Percentiles rank a stretch among this genome's conserved stretches.
phyloP scores from a whole-genome alignment of 2,797 vertebrate genomes.

The Macropodus opercularis region DNA sequence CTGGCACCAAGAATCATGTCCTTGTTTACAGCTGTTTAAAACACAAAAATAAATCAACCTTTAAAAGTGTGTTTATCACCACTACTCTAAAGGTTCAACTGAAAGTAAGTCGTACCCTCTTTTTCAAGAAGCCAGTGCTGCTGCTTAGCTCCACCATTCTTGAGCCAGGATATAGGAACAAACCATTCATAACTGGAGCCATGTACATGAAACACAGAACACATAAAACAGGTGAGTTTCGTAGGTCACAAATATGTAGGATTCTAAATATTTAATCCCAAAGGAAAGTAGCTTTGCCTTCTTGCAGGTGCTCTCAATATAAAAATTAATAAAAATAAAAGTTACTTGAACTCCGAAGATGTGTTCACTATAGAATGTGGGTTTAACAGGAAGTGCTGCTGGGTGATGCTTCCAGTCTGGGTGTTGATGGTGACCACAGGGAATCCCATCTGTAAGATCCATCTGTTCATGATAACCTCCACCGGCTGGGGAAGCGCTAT shows the following conservation, averaged over 20 bases:
- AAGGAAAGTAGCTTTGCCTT: no score
- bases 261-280: no score
- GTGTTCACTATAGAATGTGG: constrained; percentile 74
- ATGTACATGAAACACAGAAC: constrained; percentile 45
- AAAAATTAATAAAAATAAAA: no score
- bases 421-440: constrained; percentile 89
- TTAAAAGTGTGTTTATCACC: neutral
- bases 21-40: neutral
- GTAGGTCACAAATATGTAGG: no score
- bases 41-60: neutral
- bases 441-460: constrained; percentile 96
- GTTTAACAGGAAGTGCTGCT: constrained; percentile 90
- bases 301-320: no score
- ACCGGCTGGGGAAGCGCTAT: constrained; percentile 42
- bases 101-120: constrained; percentile 62
- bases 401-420: constrained; percentile 68
- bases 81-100: neutral
- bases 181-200: constrained; percentile 88
- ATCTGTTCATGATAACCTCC: constrained; percentile 89
- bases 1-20: accelerated
- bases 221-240: neutral
- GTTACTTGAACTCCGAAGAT: constrained; percentile 85
- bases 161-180: constrained; percentile 85
- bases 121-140: constrained; percentile 79
- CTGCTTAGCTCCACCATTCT: accelerated